phyloP scores from a whole-genome alignment of 2,888 invertebrate genomes.

The Drosophila ustulata region DNA sequence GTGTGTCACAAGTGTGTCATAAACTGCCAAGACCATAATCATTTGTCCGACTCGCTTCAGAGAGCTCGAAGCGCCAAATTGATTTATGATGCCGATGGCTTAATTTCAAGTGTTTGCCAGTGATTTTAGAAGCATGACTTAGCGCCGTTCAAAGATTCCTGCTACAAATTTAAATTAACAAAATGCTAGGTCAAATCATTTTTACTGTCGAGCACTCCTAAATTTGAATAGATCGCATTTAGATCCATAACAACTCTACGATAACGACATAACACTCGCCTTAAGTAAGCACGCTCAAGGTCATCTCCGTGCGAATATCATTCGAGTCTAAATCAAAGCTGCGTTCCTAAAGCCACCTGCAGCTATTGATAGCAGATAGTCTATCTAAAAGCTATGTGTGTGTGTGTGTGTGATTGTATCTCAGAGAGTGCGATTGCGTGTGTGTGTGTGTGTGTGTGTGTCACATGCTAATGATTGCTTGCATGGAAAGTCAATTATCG shows the following conservation, averaged over 20 bases:
- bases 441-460: slow-evolving; percentile 1
- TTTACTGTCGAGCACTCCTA: not conserved
- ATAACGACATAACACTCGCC: not conserved
- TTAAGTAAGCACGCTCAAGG: not conserved
- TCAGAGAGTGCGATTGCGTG: not conserved
- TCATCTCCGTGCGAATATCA: slow-evolving; percentile 1
- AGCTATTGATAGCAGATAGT: not conserved
- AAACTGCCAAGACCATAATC: slow-evolving; percentile 7
- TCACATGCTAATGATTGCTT: slow-evolving; percentile 43
- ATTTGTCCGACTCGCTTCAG: slow-evolving; percentile 4
- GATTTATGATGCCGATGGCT: slow-evolving; percentile 13
- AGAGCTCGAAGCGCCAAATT: not conserved
- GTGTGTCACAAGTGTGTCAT: slow-evolving; percentile 13
- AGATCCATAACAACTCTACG: not conserved
- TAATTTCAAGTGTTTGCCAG: slow-evolving; percentile 10
- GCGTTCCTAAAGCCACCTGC: slow-evolving; percentile 1
- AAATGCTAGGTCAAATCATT: too few relatives aligned
- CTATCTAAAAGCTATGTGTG: not conserved
- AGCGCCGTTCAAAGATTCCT: not conserved
- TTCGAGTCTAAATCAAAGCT: not conserved
- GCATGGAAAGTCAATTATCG: slow-evolving; percentile 40
- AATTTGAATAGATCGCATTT: not conserved
- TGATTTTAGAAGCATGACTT: not conserved
- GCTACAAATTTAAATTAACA: too few relatives aligned
- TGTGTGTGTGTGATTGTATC: not conserved